Evolutionary conservation across 2,797 vertebrate species (phyloP).

Genomic region (Crenichthys baileyi): DNA sequence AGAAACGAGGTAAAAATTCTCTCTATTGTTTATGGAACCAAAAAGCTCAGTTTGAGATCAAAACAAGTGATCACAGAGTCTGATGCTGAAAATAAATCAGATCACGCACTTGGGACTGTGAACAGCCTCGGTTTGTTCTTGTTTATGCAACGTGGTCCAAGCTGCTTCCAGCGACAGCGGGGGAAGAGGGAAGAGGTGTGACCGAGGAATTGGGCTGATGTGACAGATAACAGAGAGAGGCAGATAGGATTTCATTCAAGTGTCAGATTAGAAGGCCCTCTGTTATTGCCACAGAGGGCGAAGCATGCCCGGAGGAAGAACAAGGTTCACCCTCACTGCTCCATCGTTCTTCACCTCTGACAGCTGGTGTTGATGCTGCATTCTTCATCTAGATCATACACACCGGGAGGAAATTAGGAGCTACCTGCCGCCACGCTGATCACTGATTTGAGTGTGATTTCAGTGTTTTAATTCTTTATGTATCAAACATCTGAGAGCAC

Average conservation of each 20-base stretch:
- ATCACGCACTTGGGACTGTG: background rate
- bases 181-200: constrained; percentile 42
- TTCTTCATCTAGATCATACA: constrained; percentile 26
- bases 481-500: constrained; percentile 12
- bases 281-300: constrained; percentile 56
- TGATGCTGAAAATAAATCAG: constrained; percentile 28
- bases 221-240: constrained; percentile 50
- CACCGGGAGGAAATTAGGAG: background rate
- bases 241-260: constrained; percentile 68
- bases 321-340: constrained; percentile 46
- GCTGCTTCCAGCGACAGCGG: constrained; percentile 19
- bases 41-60: constrained; percentile 3
- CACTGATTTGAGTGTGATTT: constrained; percentile 20
- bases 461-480: constrained; percentile 10
- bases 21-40: constrained; percentile 17
- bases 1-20: background rate
- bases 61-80: background rate
- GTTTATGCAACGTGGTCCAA: constrained; percentile 33
- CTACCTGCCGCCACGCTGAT: background rate
- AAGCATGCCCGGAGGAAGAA: constrained; percentile 52
- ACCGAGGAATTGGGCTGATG: constrained; percentile 49
- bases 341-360: background rate
- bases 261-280: constrained; percentile 69
- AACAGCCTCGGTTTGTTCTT: constrained; percentile 36
- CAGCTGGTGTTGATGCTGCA: constrained; percentile 12